Percentiles rank a stretch among this genome's conserved stretches.
Conservation (phyloP, 2,797 vertebrate genomes). For the Vespertilio murinus region DNA sequence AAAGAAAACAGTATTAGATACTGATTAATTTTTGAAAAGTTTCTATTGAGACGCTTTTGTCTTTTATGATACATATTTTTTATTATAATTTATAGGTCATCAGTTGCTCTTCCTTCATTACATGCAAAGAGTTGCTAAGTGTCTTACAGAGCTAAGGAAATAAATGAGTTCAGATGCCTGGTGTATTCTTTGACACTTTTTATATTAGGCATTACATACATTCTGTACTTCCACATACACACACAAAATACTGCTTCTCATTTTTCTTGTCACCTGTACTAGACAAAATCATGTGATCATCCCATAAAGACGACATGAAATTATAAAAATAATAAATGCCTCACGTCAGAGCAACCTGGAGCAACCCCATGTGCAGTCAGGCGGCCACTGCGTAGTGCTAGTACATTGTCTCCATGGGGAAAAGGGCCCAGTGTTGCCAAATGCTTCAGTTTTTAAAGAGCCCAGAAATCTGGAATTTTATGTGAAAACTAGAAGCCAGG, state of each 20-base stretch:
- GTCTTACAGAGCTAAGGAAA: not conserved
- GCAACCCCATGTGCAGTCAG: fast-evolving
- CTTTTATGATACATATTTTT: not conserved
- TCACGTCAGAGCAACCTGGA: not conserved
- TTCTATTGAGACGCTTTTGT: not conserved
- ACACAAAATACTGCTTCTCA: not conserved
- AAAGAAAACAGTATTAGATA: not conserved
- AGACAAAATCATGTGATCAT: not conserved
- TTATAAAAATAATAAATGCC: not conserved
- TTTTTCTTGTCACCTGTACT: not conserved
- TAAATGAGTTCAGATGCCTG: not conserved
- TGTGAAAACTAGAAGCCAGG: not conserved
- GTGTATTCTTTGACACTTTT: not conserved
- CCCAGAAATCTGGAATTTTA: not conserved
- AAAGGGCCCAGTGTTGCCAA: not conserved
- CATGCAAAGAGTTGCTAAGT: not conserved
- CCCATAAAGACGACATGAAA: not conserved
- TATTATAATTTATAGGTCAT: not conserved
- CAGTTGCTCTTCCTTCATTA: not conserved
- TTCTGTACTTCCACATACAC: not conserved
- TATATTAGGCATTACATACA: not conserved
- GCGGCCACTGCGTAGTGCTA: not conserved
- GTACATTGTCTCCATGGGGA: fast-evolving
- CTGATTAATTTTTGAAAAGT: not conserved
- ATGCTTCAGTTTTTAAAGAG: not conserved